A percentile compares a stretch with the other conserved stretches of the same genome.
These are phyloP conservation scores for Picus viridis DNA, from an alignment of 2,797 vertebrate species.

Conservation along the genomic window DNA sequence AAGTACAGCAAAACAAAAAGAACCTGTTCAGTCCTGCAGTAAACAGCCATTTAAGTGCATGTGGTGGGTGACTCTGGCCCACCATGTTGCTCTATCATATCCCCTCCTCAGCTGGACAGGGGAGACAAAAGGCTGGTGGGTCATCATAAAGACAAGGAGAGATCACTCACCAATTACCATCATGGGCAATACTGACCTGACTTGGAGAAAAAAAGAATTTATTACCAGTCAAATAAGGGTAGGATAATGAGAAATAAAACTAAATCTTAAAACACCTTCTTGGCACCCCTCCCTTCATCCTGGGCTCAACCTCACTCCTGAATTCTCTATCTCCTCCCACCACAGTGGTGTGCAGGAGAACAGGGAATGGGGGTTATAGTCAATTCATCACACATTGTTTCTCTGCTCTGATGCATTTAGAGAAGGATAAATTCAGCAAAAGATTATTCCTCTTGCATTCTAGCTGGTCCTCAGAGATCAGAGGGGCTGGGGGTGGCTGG, in stretches of 20 bases:
- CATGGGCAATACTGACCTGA: background rate
- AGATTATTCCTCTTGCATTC: no score
- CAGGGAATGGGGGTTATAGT: background rate
- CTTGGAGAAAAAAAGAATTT: background rate
- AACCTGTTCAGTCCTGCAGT: background rate
- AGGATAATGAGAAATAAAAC: background rate
- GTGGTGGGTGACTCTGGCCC: fast-evolving
- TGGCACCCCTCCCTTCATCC: background rate
- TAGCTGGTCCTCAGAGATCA: no score
- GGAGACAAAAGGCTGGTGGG: background rate
- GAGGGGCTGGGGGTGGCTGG: no score
- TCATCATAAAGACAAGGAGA: background rate
- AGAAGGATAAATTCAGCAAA: no score
- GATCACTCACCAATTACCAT: background rate
- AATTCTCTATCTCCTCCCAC: background rate
- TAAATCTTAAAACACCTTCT: background rate
- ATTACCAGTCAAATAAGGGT: background rate
- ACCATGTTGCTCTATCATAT: background rate
- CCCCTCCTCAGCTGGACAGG: background rate
- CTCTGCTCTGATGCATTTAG: background rate
- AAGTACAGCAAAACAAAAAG: background rate
- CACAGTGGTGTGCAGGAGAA: background rate
- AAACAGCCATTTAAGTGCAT: background rate
- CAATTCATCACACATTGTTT: background rate
- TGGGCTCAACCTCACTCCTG: background rate